These are phyloP conservation scores for Magallana angulata DNA, from an alignment of 1,140 invertebrate genomes.

Conservation along the genomic window DNA sequence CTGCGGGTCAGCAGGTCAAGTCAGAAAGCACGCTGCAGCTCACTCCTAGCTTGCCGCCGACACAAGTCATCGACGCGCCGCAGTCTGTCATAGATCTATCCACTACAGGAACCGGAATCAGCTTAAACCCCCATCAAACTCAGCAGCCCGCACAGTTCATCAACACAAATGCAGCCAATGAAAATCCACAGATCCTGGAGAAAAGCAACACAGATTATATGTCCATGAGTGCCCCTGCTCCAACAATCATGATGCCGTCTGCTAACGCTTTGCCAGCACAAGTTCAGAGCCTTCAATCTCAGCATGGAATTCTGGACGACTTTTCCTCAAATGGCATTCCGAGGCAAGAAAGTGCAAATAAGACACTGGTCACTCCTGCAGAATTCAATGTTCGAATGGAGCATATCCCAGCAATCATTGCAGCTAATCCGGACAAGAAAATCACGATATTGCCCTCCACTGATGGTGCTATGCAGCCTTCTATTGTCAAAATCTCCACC, in stretches of 20 bases:
- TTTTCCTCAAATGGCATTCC: not conserved
- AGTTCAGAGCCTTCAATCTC: not conserved
- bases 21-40: constrained; percentile 55
- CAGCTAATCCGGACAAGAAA: constrained; percentile 32
- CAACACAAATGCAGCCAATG: not conserved
- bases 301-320: not conserved
- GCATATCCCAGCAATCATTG: constrained; percentile 2
- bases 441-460: constrained; percentile 33
- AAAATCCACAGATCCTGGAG: not conserved
- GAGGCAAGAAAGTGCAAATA: not conserved
- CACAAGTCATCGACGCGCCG: constrained; percentile 10
- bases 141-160: not conserved
- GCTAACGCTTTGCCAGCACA: not conserved
- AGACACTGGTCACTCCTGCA: not conserved
- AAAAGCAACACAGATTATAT: not conserved
- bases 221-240: not conserved
- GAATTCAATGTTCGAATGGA: constrained; percentile 30
- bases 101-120: not conserved
- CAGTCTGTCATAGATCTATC: not conserved
- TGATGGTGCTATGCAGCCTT: not conserved
- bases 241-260: not conserved
- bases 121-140: not conserved
- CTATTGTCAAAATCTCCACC: constrained; percentile 29
- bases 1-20: constrained; percentile 44
- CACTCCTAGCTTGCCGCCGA: not conserved